These are phyloP conservation scores for Manis pentadactyla DNA, from an alignment of 2,797 vertebrate species.

Conservation along the genomic window DNA sequence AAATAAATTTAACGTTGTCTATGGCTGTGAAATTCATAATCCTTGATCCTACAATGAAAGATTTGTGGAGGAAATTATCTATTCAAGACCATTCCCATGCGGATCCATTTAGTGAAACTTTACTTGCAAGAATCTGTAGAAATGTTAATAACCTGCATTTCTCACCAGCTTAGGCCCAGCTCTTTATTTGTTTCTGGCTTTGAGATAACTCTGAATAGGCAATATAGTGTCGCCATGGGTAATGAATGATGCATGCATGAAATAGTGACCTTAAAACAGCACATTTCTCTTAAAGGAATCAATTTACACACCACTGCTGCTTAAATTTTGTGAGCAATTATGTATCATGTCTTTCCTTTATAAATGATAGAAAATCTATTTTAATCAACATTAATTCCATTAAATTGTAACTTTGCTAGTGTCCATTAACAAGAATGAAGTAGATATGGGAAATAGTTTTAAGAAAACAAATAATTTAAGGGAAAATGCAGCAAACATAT, in stretches of 20 bases:
- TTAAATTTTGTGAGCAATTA: constrained; percentile 74
- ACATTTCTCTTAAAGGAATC: constrained; percentile 79
- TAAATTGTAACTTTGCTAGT: constrained; percentile 49
- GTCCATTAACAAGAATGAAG: constrained; percentile 45
- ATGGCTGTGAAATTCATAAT: constrained; percentile 70
- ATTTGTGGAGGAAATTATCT: constrained; percentile 68
- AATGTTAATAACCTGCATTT: constrained; percentile 76
- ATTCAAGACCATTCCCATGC: constrained; percentile 66
- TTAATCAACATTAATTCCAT: constrained; percentile 74
- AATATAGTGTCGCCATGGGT: constrained; percentile 73
- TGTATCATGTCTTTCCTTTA: constrained; percentile 68
- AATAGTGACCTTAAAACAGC: constrained; percentile 74
- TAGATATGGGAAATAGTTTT: constrained; percentile 4
- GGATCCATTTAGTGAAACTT: constrained; percentile 77
- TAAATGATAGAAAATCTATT: constrained; percentile 77
- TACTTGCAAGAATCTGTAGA: constrained; percentile 75
- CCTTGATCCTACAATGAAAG: constrained; percentile 64
- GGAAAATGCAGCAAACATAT: neutral
- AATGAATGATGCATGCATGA: constrained; percentile 78
- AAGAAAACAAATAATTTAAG: constrained; percentile 63
- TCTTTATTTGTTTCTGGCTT: constrained; percentile 74
- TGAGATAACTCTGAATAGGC: constrained; percentile 71
- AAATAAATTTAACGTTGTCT: constrained; percentile 73
- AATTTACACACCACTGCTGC: constrained; percentile 62
- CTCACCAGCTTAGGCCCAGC: constrained; percentile 59